phyloP scores from a whole-genome alignment of 2,888 invertebrate species.

The Hoplodrina ambigua region DNA sequence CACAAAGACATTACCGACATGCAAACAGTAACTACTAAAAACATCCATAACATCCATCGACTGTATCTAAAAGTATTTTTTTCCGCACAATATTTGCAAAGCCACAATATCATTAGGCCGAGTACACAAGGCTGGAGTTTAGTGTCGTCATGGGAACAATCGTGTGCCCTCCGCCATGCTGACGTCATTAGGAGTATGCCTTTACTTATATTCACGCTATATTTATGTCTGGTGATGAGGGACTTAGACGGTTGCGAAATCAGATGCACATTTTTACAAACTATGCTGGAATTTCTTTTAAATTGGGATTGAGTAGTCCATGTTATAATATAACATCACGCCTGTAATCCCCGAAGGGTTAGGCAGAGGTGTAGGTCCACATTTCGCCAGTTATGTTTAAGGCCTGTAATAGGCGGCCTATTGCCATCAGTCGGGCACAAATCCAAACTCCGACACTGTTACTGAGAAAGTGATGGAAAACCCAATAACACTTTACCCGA shows the following conservation, averaged over 20 bases:
- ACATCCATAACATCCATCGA: conserved; percentile 28
- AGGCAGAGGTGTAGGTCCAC: too few species aligned
- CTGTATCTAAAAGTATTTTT: conserved; percentile 11
- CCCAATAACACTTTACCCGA: too few species aligned
- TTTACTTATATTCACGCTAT: conserved; percentile 27
- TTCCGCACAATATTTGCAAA: conserved; percentile 41
- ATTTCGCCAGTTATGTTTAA: too few species aligned
- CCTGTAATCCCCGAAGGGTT: too few species aligned
- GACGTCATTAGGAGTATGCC: conserved; percentile 51
- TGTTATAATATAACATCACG: too few species aligned
- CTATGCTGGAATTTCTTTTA: too few species aligned
- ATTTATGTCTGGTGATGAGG: conserved; percentile 15
- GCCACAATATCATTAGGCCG: conserved; percentile 62
- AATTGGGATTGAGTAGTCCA: too few species aligned
- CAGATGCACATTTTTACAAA: background rate
- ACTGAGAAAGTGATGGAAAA: too few species aligned
- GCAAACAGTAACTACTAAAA: conserved; percentile 11
- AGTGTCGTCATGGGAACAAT: conserved; percentile 54
- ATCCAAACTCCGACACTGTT: too few species aligned
- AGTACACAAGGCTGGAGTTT: conserved; percentile 58
- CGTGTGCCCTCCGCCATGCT: conserved; percentile 36
- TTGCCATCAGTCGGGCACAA: too few species aligned
- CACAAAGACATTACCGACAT: background rate
- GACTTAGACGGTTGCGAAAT: background rate
- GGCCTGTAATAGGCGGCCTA: too few species aligned